phyloP scores from a whole-genome alignment of 2,888 invertebrate genomes.

The Drosophila setosimentum region DNA sequence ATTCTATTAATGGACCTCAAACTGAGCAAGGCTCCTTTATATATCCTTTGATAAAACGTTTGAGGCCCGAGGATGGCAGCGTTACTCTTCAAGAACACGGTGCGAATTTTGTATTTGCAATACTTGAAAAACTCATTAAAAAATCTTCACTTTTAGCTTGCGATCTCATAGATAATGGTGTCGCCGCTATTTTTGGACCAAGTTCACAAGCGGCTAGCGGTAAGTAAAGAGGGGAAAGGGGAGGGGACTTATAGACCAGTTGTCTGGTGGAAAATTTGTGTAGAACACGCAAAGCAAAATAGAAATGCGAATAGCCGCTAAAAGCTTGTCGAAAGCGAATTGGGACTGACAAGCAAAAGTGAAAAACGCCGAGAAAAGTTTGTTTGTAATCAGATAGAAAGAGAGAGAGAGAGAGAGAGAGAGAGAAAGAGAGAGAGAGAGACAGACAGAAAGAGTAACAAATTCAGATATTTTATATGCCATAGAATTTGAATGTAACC shows the following conservation, averaged over 20 bases:
- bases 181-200: conserved; percentile 91
- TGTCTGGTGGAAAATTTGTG: conserved; percentile 41
- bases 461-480: neutral
- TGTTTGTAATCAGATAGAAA: conserved; percentile 64
- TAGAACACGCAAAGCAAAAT: conserved; percentile 65
- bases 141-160: conserved; percentile 87
- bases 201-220: conserved; percentile 84
- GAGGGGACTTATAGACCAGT: neutral
- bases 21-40: conserved; percentile 74
- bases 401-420: neutral
- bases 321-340: conserved; percentile 34
- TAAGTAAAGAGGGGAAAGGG: conserved; percentile 48
- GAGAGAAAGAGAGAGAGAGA: neutral
- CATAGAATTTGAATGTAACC: neutral
- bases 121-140: neutral
- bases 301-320: conserved; percentile 26
- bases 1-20: conserved; percentile 82
- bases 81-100: conserved; percentile 80
- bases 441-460: neutral
- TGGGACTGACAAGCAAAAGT: conserved; percentile 22
- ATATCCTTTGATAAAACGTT: conserved; percentile 75
- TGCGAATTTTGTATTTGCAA: conserved; percentile 31
- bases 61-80: conserved; percentile 73
- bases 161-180: conserved; percentile 87
- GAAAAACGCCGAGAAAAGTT: neutral